phyloP scores from a whole-genome alignment of 2,797 vertebrate genomes.

The Helostoma temminkii region DNA sequence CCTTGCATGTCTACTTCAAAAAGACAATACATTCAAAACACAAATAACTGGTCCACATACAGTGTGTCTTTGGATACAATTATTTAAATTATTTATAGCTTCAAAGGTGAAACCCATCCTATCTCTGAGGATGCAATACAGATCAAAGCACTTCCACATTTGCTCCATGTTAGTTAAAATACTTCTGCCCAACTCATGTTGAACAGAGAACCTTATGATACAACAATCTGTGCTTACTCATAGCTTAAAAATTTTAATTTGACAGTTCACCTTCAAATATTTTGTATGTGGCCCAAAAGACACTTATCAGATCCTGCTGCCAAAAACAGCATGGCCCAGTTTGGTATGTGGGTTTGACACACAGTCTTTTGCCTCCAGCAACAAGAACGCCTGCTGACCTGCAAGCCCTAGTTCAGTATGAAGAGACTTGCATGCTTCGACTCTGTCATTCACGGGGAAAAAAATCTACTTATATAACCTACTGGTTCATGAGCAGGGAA shows the following conservation, averaged over 20 bases:
- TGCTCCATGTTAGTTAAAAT: too few species aligned
- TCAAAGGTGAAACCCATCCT: constrained; percentile 37
- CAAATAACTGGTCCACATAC: constrained; percentile 16
- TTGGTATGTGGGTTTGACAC: constrained; percentile 58
- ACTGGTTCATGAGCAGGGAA: constrained; percentile 9
- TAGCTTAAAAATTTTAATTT: constrained; percentile 36
- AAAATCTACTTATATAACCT: constrained; percentile 1
- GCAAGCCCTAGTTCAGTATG: constrained; percentile 36
- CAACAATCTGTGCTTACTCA: constrained; percentile 24
- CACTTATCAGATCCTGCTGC: constrained; percentile 47
- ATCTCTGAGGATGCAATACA: constrained; percentile 20
- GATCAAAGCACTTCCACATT: constrained; percentile 48
- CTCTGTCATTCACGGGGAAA: constrained; percentile 23
- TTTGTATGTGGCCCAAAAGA: constrained; percentile 34
- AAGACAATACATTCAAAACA: constrained; percentile 11
- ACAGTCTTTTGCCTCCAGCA: constrained; percentile 43
- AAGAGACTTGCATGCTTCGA: constrained; percentile 12
- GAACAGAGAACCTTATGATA: constrained; percentile 23
- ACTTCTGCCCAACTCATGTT: constrained; percentile 21
- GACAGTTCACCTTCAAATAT: constrained; percentile 3
- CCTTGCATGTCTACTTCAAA: constrained; percentile 13
- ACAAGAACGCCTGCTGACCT: constrained; percentile 55
- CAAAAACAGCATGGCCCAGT: constrained; percentile 68
- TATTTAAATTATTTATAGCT: constrained; percentile 45
- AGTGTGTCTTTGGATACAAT: constrained; percentile 26